Evolutionary conservation across 2,113 vertebrate genomes (phyloP).

Genomic region (Formicarius rufipectus): DNA sequence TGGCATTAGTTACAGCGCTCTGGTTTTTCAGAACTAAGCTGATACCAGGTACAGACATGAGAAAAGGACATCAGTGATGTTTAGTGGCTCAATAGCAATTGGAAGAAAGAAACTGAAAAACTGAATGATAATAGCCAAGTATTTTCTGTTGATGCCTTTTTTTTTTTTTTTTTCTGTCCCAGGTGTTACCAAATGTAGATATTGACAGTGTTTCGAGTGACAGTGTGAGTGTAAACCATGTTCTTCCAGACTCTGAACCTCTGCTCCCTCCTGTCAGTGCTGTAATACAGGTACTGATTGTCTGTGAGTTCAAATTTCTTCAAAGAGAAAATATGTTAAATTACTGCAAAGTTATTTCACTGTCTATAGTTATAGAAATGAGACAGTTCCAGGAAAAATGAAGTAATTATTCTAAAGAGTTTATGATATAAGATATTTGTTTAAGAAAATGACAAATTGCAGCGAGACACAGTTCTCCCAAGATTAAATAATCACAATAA

Average conservation of each 20-base stretch:
- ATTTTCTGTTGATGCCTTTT: neutral
- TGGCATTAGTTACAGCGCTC: neutral
- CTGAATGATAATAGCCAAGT: neutral
- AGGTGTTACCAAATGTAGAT: conserved; percentile 85
- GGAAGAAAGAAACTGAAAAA: neutral
- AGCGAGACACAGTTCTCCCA: neutral
- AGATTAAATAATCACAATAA: neutral
- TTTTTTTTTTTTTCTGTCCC: neutral
- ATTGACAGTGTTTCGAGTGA: conserved; percentile 76
- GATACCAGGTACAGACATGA: neutral
- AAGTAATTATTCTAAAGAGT: neutral
- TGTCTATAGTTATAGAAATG: neutral
- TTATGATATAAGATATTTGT: neutral
- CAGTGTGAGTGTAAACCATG: neutral
- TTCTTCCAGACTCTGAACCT: neutral
- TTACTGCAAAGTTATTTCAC: neutral
- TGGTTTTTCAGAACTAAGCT: neutral
- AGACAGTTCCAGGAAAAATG: neutral
- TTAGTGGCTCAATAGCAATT: neutral
- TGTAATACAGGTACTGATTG: conserved; percentile 74
- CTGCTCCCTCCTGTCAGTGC: neutral
- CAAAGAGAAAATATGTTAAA: neutral
- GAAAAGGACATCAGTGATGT: neutral
- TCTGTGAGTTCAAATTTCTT: neutral
- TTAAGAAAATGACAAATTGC: neutral